Evolutionary conservation across 2,888 invertebrate species (phyloP), one percentile per base, ranked within the genome.

Genomic region (Rotaria sp.): DNA sequence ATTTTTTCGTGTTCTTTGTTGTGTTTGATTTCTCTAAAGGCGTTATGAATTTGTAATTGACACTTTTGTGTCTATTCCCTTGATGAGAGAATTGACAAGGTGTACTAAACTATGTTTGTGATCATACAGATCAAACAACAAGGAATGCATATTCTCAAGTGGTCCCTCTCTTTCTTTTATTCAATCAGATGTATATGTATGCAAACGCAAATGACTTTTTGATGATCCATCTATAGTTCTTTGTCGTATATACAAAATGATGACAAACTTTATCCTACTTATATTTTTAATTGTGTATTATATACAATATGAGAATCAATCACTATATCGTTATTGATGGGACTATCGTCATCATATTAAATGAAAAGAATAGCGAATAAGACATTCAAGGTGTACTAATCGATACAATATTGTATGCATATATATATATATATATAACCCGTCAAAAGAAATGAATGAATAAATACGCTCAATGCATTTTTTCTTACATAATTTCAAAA

Each of bases 41-140:
- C 67, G 67, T 67, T 67, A 67, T 67, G 67, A 67, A 67, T 67
- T 67, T 35, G 67, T 67, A 67, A 67, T 67, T 67, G 67, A 67
- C 67, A 67, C 67, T 67, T 67, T 67, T 26, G 35, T 67, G 67
- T 67, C 67, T 67, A 67, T 67, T 67, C 67, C 67, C 67, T 67
- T 67, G 67, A 67, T 67, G 67, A 67, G 67, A 67, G 67, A 67
- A 35, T 67, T 30, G 67, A 35, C 67, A 35, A 67, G 67, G 67
- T 67, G 30, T 67, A 67, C 67, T 21, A 38, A 67, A 67, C 67
- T 35, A 67, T 67, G 67, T 67, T 67, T 67, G 67, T 67, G 67
- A 67, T 67, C 67, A 67, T 67, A 67, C 35, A 67, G 67, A 67
- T 67, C 67, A 67, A 67, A 67, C 67, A 30, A 67, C 67, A 67